Percentiles rank a stretch among this genome's conserved stretches.
Conservation (phyloP, 2,113 vertebrate species). For the Platycercus adscitus region DNA sequence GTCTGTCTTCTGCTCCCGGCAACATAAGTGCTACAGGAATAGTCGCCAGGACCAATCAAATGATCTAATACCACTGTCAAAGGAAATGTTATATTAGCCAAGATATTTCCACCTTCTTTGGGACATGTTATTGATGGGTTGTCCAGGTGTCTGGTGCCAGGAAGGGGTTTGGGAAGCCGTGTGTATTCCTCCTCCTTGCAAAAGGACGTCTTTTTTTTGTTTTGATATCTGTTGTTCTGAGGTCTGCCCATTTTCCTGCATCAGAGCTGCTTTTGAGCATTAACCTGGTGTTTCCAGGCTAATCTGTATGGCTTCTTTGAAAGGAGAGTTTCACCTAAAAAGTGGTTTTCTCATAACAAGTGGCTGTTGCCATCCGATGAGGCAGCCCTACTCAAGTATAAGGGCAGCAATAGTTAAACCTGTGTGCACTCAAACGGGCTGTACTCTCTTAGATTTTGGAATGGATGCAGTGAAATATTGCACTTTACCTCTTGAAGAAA, state of each 20-base stretch:
- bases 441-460: neutral
- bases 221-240: neutral
- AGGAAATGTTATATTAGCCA: neutral
- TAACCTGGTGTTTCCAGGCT: neutral
- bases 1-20: neutral
- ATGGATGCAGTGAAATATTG: neutral
- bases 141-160: neutral
- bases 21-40: neutral
- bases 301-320: neutral
- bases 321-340: neutral
- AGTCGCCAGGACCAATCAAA: neutral
- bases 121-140: neutral
- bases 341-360: neutral
- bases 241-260: neutral
- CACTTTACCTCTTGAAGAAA: neutral
- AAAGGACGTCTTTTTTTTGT: neutral
- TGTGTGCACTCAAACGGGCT: neutral
- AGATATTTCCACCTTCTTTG: neutral
- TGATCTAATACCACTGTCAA: slow-evolving; percentile 12
- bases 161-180: neutral
- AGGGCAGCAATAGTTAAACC: neutral
- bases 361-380: neutral
- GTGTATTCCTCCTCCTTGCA: neutral
- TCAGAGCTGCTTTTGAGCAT: neutral
- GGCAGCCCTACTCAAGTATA: neutral